Percentiles rank a stretch among this genome's conserved stretches.
phyloP scores from a whole-genome alignment of 2,888 invertebrate genomes.

The Pachydiplax longipennis region DNA sequence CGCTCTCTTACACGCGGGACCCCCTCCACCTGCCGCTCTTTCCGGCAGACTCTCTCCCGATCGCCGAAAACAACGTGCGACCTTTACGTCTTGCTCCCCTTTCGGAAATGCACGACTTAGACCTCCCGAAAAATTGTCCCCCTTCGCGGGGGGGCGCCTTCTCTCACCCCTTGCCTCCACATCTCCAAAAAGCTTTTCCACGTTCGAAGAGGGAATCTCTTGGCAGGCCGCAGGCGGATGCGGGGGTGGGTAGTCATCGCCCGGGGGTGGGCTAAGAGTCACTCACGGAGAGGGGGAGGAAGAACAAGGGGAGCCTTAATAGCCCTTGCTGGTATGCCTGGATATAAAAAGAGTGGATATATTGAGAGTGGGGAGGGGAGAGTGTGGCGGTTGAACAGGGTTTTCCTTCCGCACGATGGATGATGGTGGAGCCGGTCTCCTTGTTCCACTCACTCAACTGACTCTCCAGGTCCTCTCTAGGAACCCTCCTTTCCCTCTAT shows the following conservation, averaged over 20 bases:
- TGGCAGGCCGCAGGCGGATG: background rate
- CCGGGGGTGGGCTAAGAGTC: background rate
- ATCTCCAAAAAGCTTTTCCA: slow-evolving; percentile 18
- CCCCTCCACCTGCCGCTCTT: background rate
- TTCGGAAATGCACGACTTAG: background rate
- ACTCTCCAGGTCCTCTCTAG: background rate
- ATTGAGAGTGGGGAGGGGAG: background rate
- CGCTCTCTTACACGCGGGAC: background rate
- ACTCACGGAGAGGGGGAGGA: background rate
- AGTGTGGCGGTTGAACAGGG: background rate
- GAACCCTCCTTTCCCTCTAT: background rate
- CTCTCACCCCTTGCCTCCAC: background rate
- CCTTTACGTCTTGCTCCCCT: background rate
- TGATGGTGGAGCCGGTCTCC: background rate
- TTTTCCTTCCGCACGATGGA: background rate
- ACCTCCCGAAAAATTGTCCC: background rate
- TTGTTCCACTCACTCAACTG: background rate
- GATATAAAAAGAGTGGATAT: slow-evolving; percentile 13
- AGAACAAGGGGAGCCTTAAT: slow-evolving; percentile 2
- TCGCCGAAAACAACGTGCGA: background rate
- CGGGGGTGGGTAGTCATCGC: background rate
- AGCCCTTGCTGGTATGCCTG: slow-evolving; percentile 2
- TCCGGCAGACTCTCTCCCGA: background rate
- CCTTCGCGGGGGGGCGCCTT: background rate
- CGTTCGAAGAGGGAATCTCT: background rate